Base-by-base conservation (phyloP, 2,888 invertebrate species). In the Herminia tarsipennalis region DNA sequence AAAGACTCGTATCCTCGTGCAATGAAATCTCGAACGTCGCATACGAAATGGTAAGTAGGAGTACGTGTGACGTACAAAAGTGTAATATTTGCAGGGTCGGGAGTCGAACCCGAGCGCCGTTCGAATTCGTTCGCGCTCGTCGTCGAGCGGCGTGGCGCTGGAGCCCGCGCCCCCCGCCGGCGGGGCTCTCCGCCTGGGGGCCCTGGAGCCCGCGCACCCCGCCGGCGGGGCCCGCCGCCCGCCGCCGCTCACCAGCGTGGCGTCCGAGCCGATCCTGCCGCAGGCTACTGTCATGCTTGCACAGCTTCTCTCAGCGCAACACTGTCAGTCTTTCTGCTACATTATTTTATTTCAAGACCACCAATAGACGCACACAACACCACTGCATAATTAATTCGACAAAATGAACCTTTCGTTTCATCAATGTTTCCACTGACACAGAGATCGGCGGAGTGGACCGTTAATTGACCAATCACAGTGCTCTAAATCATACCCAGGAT, bases 261-360 rank as follows among this genome's bases (percentile, higher is more conserved):
- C 94, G 44, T 96, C 96, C 78, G 96, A 96, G 86, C 95, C 96
- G 33, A 93, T 95, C 66, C 88, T 96, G 55, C 92, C 94, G 58
- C 93, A 93, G 66, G 92, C 93, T 70, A 96, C 95, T 88, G 95
- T 96, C 40, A 93, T 96, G 78, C 93, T 98, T 49, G 97, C 97
- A 32, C 97, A 97, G 76, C 93, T 98, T 56, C 94, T 98, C 61
- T 95, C 95, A 35, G 78, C 86, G 40, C 89, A 90, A 63, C 90
- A 89, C 93, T 94, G 95, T 95, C 80, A 88, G 93, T 92, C 55
- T 45, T 44, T 50, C 45, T 35, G 47, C 37, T 29, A 48, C 38
- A 50, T 45, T 65, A 51, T 46, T 51, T 49, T 38, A 40, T 33
- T n/a, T n/a, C n/a, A 56, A 52, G 41, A 32, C 28, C 38, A 39